Evolutionary conservation across 30 jellyfish, hydroid and myxozoan species (phyloP), one percentile per base, ranked within the genome.

Genomic region (Turritopsis rubra): DNA sequence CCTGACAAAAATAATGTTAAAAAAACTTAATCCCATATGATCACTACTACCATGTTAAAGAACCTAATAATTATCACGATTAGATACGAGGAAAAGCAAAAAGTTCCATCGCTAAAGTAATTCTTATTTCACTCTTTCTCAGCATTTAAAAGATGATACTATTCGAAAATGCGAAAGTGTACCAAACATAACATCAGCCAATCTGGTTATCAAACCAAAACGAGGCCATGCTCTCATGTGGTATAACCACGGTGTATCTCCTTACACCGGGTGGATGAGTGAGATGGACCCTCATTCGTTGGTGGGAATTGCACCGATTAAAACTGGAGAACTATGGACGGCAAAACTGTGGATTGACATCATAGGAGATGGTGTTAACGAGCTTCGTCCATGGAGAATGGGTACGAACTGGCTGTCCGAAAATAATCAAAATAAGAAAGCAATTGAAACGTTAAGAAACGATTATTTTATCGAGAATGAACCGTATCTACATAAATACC

Each of bases 161-260:
- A 22, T 87, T 1, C 73, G 79, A 53, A 85, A 80, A 0, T 93
- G 98, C 79, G 93, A 90, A 29, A 79, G 80, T 78, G 53, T 81
- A 8, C 95, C 94, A n/a, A 80, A 85, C 73, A 27, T 54, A 9
- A n/a, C 89, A 7, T 8, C 25, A 23, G 70, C 90, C 9, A 93
- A 88, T 75, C 74, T 93, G 73, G 86, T 74, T 18, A 86, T 94
- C 24, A 85, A 86, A 68, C 99, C 99, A 18, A 88, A 94, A 66
- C 88, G 73, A 83, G 99, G 99, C n/a, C 89, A 86, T 60, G 99
- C 99, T 16, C 73, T 94, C 16, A 29, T 94, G 87, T 94, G 96
- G 96, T 94, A 94, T 89, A 94, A 94, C 80, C 99, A 94, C 60
- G 75, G 73, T 29, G 70, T 89, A 1, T 94, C 90, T n/a, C 78